These are phyloP conservation scores for Panonychus citri DNA, from an alignment of 1,140 invertebrate species.

Conservation along the genomic window DNA sequence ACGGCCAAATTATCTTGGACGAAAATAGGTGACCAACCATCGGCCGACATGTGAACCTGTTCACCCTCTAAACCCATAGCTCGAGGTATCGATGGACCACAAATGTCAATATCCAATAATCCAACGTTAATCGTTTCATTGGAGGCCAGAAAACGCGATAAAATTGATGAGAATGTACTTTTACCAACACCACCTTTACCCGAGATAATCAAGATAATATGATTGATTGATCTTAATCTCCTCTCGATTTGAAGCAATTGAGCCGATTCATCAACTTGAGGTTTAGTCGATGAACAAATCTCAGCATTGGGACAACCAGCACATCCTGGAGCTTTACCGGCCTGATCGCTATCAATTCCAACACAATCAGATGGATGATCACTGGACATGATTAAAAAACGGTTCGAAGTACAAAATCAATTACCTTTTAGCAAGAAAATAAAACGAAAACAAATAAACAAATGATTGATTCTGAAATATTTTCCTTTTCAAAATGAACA, in stretches of 20 bases:
- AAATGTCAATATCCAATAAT: conserved; percentile 77
- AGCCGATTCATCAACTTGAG: conserved; percentile 41
- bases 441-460: no score
- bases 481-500: no score
- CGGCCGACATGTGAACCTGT: conserved; percentile 52
- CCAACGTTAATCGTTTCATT: conserved; percentile 48
- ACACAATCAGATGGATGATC: conserved; percentile 10
- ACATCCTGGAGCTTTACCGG: conserved; percentile 77
- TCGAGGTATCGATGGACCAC: conserved; percentile 73
- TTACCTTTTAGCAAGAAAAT: neutral
- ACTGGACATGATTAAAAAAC: neutral
- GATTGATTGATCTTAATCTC: conserved; percentile 47
- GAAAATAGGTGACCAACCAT: conserved; percentile 11
- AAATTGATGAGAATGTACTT: conserved; percentile 47
- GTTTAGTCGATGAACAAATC: conserved; percentile 59
- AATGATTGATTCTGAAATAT: no score
- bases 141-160: conserved; percentile 53
- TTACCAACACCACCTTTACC: conserved; percentile 89
- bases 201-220: conserved; percentile 74
- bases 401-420: no score
- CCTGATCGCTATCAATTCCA: conserved; percentile 64
- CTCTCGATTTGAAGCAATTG: conserved; percentile 35
- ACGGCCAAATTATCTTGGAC: conserved; percentile 35
- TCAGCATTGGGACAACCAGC: conserved; percentile 89
- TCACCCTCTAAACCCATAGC: conserved; percentile 52